These are phyloP conservation scores for Bujurquina vittata DNA, from an alignment of 2,113 vertebrate genomes.

Conservation along the genomic window DNA sequence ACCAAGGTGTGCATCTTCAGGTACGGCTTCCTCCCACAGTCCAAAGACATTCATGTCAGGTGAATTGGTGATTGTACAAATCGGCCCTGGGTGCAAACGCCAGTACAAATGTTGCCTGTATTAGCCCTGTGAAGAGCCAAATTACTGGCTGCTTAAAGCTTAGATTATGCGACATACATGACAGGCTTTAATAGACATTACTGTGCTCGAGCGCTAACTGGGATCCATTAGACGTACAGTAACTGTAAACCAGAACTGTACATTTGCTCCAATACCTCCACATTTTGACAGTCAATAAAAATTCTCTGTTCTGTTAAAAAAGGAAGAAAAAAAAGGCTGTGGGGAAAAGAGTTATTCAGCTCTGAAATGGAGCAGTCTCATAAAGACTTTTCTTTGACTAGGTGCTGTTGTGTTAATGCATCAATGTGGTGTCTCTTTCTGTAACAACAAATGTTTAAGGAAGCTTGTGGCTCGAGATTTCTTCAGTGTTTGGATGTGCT, in stretches of 20 bases:
- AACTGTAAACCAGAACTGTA: slow-evolving; percentile 34
- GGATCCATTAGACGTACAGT: slow-evolving; percentile 20
- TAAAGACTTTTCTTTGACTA: slow-evolving; percentile 22
- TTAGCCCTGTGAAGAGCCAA: background rate
- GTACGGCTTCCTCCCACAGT: background rate
- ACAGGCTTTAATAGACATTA: slow-evolving; percentile 13
- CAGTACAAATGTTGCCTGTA: background rate
- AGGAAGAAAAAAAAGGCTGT: background rate
- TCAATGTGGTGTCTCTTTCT: background rate
- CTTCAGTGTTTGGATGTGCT: background rate
- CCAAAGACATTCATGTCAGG: background rate
- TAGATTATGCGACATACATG: slow-evolving; percentile 18
- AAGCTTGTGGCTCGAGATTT: background rate
- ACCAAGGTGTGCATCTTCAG: background rate
- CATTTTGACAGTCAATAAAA: slow-evolving; percentile 53
- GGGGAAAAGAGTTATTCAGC: slow-evolving; percentile 29
- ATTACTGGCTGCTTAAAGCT: slow-evolving; percentile 4
- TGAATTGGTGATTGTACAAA: background rate
- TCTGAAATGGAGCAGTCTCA: slow-evolving; percentile 35
- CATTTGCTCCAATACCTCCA: slow-evolving; percentile 40
- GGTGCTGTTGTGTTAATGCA: background rate
- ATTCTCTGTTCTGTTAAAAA: slow-evolving; percentile 1
- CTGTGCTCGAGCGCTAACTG: slow-evolving; percentile 16
- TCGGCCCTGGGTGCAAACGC: background rate
- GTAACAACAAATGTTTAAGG: background rate